These are phyloP conservation scores for Papilio dardanus DNA, from an alignment of 1,140 invertebrate species.

Conservation along the genomic window DNA sequence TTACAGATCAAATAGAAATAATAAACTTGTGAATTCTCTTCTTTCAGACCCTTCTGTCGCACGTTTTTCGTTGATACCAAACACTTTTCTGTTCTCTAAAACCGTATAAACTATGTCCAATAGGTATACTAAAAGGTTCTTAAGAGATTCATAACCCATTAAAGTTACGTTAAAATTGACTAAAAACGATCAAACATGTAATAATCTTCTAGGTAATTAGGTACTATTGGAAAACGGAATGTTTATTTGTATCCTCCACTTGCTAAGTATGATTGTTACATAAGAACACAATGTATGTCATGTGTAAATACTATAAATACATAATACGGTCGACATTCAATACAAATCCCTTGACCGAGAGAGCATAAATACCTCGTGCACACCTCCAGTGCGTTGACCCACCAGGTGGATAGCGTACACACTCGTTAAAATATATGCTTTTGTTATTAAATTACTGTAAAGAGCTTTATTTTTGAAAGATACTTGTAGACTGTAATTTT, in stretches of 20 bases:
- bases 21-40: too few relatives aligned
- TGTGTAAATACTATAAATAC: slow-evolving; percentile 13
- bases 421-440: background rate
- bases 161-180: too few relatives aligned
- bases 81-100: too few relatives aligned
- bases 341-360: slow-evolving; percentile 35
- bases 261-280: background rate
- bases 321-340: slow-evolving; percentile 31
- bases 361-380: slow-evolving; percentile 33
- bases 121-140: too few relatives aligned
- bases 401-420: background rate
- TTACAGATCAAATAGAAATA: too few relatives aligned
- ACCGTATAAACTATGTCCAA: too few relatives aligned
- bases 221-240: too few relatives aligned
- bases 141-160: too few relatives aligned
- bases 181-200: too few relatives aligned
- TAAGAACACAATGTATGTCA: slow-evolving; percentile 8
- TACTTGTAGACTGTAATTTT: background rate
- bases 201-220: too few relatives aligned
- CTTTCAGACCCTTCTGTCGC: too few relatives aligned
- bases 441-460: background rate
- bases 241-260: background rate
- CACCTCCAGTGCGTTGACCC: slow-evolving; percentile 32
- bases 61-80: too few relatives aligned
- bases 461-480: background rate